These are phyloP conservation scores for Otus scops DNA, from an alignment of 2,797 vertebrate species.

Conservation along the genomic window DNA sequence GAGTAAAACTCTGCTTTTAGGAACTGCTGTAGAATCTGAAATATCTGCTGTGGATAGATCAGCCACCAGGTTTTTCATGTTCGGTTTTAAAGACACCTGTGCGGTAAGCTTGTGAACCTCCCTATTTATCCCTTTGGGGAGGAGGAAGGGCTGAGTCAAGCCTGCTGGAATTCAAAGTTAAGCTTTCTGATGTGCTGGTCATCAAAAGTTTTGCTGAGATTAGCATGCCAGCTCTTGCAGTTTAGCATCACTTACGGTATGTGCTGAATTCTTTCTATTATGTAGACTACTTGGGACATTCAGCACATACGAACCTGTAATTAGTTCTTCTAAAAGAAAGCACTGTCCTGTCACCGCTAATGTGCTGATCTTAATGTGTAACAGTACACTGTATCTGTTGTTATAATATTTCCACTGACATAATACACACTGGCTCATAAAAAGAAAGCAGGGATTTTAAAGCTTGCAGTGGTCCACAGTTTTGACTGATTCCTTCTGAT, in stretches of 20 bases:
- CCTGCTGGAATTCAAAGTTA: background rate
- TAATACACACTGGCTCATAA: background rate
- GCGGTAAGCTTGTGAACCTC: background rate
- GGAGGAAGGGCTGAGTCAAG: background rate
- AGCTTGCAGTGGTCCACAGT: background rate
- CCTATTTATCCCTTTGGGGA: background rate
- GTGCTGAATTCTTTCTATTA: background rate
- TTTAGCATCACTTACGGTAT: background rate
- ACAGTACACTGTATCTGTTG: background rate
- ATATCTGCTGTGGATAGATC: background rate
- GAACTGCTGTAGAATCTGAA: background rate
- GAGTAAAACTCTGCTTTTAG: background rate
- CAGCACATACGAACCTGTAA: background rate
- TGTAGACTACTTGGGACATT: background rate
- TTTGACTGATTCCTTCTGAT: constrained; percentile 41
- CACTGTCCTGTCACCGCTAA: background rate
- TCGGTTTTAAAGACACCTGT: background rate
- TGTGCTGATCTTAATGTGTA: background rate
- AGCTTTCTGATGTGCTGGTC: background rate
- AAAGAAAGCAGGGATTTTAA: background rate
- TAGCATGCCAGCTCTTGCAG: background rate
- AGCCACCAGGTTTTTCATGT: background rate
- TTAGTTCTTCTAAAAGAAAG: background rate
- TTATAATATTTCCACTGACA: background rate
- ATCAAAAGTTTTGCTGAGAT: constrained; percentile 4